Percentiles rank a stretch among this genome's conserved stretches.
phyloP scores from a whole-genome alignment of 1,140 invertebrate species.

The Drosophila pallidifrons region DNA sequence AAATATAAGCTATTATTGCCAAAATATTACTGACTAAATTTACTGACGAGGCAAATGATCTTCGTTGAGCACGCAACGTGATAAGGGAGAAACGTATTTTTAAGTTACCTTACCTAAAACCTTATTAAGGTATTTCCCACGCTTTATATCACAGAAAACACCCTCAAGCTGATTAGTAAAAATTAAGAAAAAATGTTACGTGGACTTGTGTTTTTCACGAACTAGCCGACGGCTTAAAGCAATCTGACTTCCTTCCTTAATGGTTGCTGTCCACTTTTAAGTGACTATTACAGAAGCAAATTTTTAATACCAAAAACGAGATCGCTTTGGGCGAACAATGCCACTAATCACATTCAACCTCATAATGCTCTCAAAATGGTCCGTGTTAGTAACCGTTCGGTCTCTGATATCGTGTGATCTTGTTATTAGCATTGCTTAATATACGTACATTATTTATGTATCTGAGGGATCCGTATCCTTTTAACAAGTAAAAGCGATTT shows the following conservation, averaged over 20 bases:
- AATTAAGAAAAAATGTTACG: constrained; percentile 11
- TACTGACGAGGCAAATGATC: constrained; percentile 32
- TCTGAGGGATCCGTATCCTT: background rate
- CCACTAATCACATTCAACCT: constrained; percentile 15
- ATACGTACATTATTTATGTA: background rate
- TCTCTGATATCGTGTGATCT: background rate
- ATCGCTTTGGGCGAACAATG: constrained; percentile 58
- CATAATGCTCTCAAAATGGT: constrained; percentile 4
- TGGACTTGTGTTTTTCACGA: constrained; percentile 25
- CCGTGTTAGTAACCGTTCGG: background rate
- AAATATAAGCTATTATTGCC: constrained; percentile 68
- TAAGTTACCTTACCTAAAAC: constrained; percentile 7
- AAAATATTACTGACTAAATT: constrained; percentile 49
- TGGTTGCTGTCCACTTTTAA: constrained; percentile 48
- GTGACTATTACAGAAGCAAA: constrained; percentile 50
- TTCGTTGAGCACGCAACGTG: constrained; percentile 58
- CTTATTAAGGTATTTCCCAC: constrained; percentile 61
- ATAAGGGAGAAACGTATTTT: constrained; percentile 19
- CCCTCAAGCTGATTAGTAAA: constrained; percentile 53
- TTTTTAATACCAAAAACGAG: constrained; percentile 71
- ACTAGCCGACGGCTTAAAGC: background rate
- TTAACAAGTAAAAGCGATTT: background rate
- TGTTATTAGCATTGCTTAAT: background rate
- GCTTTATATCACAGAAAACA: constrained; percentile 54
- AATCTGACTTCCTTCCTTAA: constrained; percentile 5